phyloP scores from a whole-genome alignment of 1,140 invertebrate genomes.

The Bombus terrestris region DNA sequence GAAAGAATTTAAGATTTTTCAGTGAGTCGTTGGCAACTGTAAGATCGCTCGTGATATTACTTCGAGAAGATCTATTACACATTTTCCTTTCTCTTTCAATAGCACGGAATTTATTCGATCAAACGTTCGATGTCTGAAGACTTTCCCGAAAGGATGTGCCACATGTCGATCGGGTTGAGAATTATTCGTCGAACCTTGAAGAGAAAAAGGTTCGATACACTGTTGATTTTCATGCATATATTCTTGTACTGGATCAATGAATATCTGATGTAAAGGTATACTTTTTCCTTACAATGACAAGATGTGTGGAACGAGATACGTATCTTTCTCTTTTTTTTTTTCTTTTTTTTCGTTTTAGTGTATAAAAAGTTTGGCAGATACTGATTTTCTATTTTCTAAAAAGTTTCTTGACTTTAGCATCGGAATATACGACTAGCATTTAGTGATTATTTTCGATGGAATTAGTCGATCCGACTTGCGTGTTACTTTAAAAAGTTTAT shows the following conservation, averaged over 20 bases:
- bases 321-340: background rate
- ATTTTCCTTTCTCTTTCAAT: background rate
- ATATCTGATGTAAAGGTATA: constrained; percentile 20
- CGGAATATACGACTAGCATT: no score
- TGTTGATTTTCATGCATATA: constrained; percentile 4
- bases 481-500: no score
- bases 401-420: no score
- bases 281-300: background rate
- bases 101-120: background rate
- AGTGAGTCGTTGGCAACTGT: background rate
- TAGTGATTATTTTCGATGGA: no score
- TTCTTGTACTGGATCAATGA: background rate
- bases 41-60: background rate
- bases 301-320: background rate
- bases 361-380: no score
- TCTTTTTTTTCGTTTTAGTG: no score
- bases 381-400: no score
- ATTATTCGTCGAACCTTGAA: background rate
- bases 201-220: background rate
- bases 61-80: background rate
- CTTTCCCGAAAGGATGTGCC: background rate
- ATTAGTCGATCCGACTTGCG: no score
- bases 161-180: background rate
- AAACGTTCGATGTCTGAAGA: background rate
- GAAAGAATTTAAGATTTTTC: background rate